Base-by-base conservation (phyloP, 2,888 invertebrate genomes). In the Eupithecia pulchellata region DNA sequence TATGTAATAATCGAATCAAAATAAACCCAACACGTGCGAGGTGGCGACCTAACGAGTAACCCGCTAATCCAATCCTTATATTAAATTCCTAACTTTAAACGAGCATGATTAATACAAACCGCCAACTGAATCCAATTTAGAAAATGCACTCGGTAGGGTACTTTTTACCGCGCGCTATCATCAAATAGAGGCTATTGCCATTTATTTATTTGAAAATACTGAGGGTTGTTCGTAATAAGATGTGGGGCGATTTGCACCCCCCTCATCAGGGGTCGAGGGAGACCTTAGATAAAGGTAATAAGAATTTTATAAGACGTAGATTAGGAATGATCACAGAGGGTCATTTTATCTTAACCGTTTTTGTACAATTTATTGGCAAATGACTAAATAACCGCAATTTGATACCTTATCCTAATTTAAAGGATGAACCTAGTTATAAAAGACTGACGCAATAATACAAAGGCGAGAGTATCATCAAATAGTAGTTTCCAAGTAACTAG, bases 141-240 rank as follows among this genome's bases (percentile, higher is more conserved):
- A 76, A 87, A 91, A 88, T 87, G 87, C 90, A 89, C 88, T 88
- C 84, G 87, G 11, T 52, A 25, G 88, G 85, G 74, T 69, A 67
- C 69, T 73, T 75, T 78, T 71, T 73, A 77, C 78, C 71, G 76
- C 77, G 75, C 80, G 80, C 81, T 82, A 82, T 84, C 86, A 93
- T 93, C 92, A 92, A 93, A 93, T 91, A 92, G 91, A 89, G 64
- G 71, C 67, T 67, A 52, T 64, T 86, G 85, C 88, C 84, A 89
- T 87, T 87, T 89, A 89, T 88, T 85, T 88, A 87, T 87, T 85
- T 85, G 84, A 83, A 84, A 81, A 83, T 77, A 78, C 77, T 71
- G 76, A 77, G 82, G 80, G 82, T 74, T 72, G 72, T 77, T 70
- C 73, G 78, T 76, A 76, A 78, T 80, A 76, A 76, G 76, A 78